These are phyloP conservation scores for Dynastes tityus DNA, from an alignment of 2,888 invertebrate genomes.

Conservation along the genomic window DNA sequence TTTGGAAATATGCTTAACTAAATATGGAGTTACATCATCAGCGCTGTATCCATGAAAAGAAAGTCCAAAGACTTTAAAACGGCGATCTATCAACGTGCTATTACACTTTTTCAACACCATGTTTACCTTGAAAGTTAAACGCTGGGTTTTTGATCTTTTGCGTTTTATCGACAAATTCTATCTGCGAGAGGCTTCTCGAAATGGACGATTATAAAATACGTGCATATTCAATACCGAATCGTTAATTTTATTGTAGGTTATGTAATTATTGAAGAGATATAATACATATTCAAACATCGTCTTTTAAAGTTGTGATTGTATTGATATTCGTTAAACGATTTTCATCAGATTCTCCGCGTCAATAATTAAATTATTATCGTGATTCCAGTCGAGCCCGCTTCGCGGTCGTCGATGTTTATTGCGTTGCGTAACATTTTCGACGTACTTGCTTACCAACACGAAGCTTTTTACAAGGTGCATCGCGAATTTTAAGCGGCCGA, in stretches of 20 bases:
- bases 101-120: background rate
- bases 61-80: background rate
- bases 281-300: background rate
- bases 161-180: too few relatives aligned
- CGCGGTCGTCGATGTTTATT: slow-evolving; percentile 6
- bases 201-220: background rate
- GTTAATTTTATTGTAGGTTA: background rate
- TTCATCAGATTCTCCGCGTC: slow-evolving; percentile 4
- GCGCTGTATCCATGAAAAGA: background rate
- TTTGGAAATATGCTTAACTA: background rate
- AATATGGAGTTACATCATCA: background rate
- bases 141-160: background rate
- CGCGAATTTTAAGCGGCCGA: slow-evolving; percentile 29
- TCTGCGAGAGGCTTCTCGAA: background rate
- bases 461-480: slow-evolving; percentile 19
- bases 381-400: background rate
- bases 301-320: background rate
- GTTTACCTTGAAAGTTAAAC: slow-evolving; percentile 15
- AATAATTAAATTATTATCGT: slow-evolving; percentile 32
- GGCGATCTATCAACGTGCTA: background rate
- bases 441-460: background rate
- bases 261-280: background rate
- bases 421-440: slow-evolving; percentile 22
- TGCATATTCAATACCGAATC: background rate
- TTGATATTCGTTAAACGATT: background rate